Evolutionary conservation across 2,113 vertebrate species (phyloP).

Genomic region (Rhodinocichla rosea): DNA sequence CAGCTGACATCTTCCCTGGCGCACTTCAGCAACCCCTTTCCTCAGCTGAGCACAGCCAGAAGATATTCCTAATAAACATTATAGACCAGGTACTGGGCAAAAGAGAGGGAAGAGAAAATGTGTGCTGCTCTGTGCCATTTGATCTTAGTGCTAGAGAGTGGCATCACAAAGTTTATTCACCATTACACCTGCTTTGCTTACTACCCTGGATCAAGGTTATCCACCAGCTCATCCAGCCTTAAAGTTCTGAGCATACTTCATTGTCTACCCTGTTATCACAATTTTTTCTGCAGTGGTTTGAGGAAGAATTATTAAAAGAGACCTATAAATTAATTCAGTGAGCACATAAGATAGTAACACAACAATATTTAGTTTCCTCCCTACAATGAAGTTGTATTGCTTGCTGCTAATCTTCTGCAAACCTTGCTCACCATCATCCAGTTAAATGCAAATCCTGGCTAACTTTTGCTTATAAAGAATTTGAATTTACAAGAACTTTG

Average conservation of each 20-base stretch:
- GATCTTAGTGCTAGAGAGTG: neutral
- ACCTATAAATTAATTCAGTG: neutral
- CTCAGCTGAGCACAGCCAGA: neutral
- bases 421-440: neutral
- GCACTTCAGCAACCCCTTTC: neutral
- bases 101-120: neutral
- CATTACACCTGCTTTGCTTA: neutral
- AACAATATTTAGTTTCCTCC: neutral
- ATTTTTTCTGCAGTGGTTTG: neutral
- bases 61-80: neutral
- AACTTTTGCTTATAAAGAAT: conserved; percentile 15
- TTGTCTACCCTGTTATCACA: neutral
- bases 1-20: neutral
- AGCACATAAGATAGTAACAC: neutral
- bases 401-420: neutral
- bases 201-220: neutral
- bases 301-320: neutral
- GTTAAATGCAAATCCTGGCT: neutral
- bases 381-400: neutral
- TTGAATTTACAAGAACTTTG: conserved; percentile 8
- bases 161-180: neutral
- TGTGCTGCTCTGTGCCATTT: neutral
- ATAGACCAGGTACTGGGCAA: neutral
- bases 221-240: neutral
- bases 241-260: neutral